A percentile compares a stretch with the other conserved stretches of the same genome.
Evolutionary conservation across 2,113 vertebrate species (phyloP).

Genomic region (Ciconia maguari): DNA sequence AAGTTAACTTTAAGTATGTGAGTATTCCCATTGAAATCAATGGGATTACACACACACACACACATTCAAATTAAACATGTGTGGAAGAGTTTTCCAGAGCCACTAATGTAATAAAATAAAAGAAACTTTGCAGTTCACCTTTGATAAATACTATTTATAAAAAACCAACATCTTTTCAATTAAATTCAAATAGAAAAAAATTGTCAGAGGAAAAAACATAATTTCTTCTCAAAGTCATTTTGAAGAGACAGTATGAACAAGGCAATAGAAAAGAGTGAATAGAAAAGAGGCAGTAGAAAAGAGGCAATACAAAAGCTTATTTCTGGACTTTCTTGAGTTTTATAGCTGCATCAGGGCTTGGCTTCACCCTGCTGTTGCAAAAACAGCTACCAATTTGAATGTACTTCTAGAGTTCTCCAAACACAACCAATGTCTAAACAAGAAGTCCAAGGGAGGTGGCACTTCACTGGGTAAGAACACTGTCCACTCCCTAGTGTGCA

Average conservation of each 20-base stretch:
- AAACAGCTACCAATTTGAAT: slow-evolving; percentile 15
- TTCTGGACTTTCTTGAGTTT: slow-evolving; percentile 49
- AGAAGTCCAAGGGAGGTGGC: slow-evolving; percentile 11
- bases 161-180: slow-evolving; percentile 32
- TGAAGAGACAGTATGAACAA: neutral
- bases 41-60: neutral
- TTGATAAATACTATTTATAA: slow-evolving; percentile 55
- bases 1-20: neutral
- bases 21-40: neutral
- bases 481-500: slow-evolving; percentile 42
- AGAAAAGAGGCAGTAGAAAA: neutral
- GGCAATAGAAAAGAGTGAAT: neutral
- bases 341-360: slow-evolving; percentile 29
- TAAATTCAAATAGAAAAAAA: slow-evolving; percentile 14
- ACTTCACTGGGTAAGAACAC: slow-evolving; percentile 42
- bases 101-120: neutral
- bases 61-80: neutral
- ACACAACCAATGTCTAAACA: slow-evolving; percentile 40
- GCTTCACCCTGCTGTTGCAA: slow-evolving; percentile 30
- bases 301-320: neutral
- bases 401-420: slow-evolving; percentile 28
- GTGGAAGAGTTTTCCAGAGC: neutral
- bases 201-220: neutral
- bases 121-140: slow-evolving; percentile 45
- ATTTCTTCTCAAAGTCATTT: slow-evolving; percentile 16